phyloP scores from a whole-genome alignment of 2,113 vertebrate species.

The Mirounga angustirostris region DNA sequence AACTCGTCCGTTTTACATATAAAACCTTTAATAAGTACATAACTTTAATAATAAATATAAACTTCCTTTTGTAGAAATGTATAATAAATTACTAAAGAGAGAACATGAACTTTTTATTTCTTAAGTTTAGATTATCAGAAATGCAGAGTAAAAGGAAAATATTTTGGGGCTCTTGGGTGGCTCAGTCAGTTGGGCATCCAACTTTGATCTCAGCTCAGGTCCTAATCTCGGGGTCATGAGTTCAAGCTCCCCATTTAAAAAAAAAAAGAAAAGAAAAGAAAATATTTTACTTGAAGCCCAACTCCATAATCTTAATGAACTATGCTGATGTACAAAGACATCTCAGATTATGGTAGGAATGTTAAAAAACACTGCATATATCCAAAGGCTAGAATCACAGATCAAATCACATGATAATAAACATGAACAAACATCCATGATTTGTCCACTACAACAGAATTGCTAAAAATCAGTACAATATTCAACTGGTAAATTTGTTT shows the following conservation, averaged over 20 bases:
- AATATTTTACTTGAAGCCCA: neutral
- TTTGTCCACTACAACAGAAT: neutral
- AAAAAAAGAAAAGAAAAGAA: neutral
- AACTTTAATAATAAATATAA: neutral
- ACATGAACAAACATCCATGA: neutral
- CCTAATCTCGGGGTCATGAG: neutral
- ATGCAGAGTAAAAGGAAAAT: neutral
- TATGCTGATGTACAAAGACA: neutral
- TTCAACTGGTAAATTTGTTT: neutral
- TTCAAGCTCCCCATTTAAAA: neutral
- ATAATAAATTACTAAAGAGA: constrained; percentile 16
- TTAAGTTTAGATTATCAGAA: constrained; percentile 3
- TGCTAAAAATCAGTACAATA: constrained; percentile 9
- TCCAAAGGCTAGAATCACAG: neutral
- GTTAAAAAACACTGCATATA: neutral
- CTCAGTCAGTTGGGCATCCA: neutral
- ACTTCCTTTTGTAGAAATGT: constrained; percentile 23
- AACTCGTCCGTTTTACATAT: neutral
- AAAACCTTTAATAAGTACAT: neutral
- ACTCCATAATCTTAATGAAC: neutral
- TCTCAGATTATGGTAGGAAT: neutral
- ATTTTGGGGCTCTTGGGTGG: neutral
- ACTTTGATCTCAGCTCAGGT: neutral
- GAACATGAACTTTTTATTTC: neutral
- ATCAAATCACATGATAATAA: constrained; percentile 30